phyloP scores from a whole-genome alignment of 2,113 vertebrate species.

The Corydoras maculifer region DNA sequence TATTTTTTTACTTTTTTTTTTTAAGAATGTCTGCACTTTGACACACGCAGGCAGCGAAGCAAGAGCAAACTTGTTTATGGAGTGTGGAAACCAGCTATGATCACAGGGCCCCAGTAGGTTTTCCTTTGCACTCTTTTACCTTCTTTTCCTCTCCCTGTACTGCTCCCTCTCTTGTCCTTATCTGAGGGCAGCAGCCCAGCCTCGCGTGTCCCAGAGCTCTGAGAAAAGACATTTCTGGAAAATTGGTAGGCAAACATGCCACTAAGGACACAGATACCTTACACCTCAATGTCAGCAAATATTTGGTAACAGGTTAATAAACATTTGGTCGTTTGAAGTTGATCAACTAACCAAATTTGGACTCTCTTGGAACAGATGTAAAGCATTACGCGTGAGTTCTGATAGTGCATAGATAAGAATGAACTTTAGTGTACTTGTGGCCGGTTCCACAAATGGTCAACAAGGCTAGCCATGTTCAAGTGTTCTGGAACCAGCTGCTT shows the following conservation, averaged over 20 bases:
- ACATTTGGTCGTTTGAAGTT: constrained; percentile 28
- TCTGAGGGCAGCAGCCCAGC: constrained; percentile 38
- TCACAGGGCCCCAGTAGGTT: neutral
- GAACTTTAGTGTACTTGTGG: neutral
- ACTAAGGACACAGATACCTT: constrained; percentile 16
- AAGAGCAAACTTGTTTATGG: neutral
- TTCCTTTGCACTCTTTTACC: constrained; percentile 9
- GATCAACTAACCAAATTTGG: neutral
- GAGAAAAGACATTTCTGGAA: constrained; percentile 39
- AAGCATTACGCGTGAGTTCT: neutral
- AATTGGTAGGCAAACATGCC: constrained; percentile 35
- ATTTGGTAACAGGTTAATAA: constrained; percentile 41
- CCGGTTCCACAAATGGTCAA: neutral
- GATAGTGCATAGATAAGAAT: constrained; percentile 12
- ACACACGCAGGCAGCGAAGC: neutral
- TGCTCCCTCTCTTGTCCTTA: constrained; percentile 1
- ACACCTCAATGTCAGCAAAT: constrained; percentile 39
- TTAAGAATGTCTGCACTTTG: neutral
- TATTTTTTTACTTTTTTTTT: neutral
- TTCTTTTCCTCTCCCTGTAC: neutral
- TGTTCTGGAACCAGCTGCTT: neutral
- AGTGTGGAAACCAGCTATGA: neutral
- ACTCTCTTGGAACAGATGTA: neutral
- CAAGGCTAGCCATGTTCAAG: neutral
- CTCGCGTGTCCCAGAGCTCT: constrained; percentile 35